phyloP scores from a whole-genome alignment of 2,113 vertebrate genomes.

The Thalassarche chlororhynchos region DNA sequence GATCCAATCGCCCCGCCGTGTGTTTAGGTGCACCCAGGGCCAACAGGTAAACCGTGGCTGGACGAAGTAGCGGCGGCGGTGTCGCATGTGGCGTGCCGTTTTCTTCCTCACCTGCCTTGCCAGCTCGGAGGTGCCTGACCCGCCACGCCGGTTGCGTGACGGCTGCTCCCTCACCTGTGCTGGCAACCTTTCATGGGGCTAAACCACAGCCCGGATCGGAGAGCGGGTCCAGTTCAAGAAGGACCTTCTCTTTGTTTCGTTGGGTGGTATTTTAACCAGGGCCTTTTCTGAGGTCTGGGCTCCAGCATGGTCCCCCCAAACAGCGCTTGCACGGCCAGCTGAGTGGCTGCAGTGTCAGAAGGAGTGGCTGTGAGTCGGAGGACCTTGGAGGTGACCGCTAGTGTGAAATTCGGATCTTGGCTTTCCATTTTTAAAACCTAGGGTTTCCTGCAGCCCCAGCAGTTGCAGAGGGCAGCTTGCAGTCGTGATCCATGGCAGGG shows the following conservation, averaged over 20 bases:
- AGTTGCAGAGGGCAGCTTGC: not conserved
- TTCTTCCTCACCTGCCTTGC: not conserved
- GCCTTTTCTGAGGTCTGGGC: not conserved
- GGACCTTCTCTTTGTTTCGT: too few relatives aligned
- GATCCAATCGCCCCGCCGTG: not conserved
- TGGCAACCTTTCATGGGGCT: not conserved
- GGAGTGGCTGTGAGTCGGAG: not conserved
- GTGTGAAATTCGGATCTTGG: not conserved
- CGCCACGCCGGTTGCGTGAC: fast-evolving
- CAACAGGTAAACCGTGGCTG: not conserved
- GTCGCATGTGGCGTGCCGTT: fast-evolving
- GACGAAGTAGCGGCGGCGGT: not conserved
- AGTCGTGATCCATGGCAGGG: not conserved
- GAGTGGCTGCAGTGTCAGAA: not conserved
- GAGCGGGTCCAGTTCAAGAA: not conserved
- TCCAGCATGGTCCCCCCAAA: not conserved
- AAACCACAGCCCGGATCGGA: too few relatives aligned
- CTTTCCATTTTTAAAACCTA: not conserved
- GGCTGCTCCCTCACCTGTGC: not conserved
- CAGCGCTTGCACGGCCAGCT: too few relatives aligned
- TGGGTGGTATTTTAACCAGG: not conserved
- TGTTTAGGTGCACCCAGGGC: too few relatives aligned
- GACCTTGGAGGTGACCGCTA: not conserved
- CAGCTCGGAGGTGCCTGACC: not conserved
- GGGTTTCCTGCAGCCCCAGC: not conserved